Base-by-base conservation (phyloP, 2,113 vertebrate genomes). In the Grallaria varia region DNA sequence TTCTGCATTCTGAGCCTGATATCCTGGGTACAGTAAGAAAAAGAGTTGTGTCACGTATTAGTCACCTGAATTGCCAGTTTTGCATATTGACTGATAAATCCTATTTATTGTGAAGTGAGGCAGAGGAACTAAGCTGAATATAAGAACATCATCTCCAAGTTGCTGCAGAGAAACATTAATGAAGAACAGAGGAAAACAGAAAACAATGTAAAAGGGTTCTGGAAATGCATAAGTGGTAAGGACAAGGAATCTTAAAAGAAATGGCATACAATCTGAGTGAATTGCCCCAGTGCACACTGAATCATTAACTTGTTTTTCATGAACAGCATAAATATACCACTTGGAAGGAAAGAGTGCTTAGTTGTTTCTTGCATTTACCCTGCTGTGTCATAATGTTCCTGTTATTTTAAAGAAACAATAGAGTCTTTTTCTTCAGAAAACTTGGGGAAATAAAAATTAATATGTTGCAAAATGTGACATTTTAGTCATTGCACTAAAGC, bases 381-480 rank as follows among this genome's bases (percentile, higher is more conserved):
- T 86, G 45, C 45, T 92, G 69, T 92, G 74, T 77, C 45, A 40
- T 97, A 97, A 95, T 83, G 37, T 77, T 95, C 47, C 30, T 85
- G 67, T 52, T 77, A 75, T 84, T 91, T 84, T 79, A 71, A 95
- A 73, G 40, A 94, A 94, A 84, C 30, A 91, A 16, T 4, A 23
- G 60, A 91, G 56, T 59, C 55, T 85, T 97, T 75, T 64, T 96
- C 75, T 58, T 94, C 66, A 91, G 85, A 91, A 97, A 94, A 69
- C 55, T 55, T 18, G 23, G 53, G 60, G 75, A 90, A 89, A 55
- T 8, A 14, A 31, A 95, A 89, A 91, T 63, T 28, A 95, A 72
- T 31, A 67, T 95, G 95, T 87, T 64, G 30, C 95, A 91, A 87
- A 95, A 94, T 91, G 39, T 77, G 84, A 52, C 60, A 87, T 80